Percentiles rank a stretch among this genome's conserved stretches.
Evolutionary conservation across 2,113 vertebrate species (phyloP).

Genomic region (Porphyrio hochstetteri): DNA sequence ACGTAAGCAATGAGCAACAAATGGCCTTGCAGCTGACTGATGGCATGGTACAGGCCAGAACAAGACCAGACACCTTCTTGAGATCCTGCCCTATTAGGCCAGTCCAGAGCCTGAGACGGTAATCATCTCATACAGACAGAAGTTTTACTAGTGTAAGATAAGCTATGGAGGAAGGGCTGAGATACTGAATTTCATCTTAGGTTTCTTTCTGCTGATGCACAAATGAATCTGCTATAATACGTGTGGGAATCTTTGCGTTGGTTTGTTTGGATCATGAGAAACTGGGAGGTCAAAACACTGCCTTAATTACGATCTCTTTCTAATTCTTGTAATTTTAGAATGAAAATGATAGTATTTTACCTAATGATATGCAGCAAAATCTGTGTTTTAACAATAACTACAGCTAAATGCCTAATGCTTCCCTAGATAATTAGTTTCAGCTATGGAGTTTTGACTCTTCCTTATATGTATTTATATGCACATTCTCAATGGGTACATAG

Average conservation of each 20-base stretch:
- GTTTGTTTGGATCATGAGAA: neutral
- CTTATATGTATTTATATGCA: neutral
- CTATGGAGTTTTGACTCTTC: neutral
- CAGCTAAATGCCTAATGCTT: neutral
- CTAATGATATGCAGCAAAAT: neutral
- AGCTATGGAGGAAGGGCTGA: neutral
- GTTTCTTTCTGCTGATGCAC: neutral
- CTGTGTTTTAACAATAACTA: neutral
- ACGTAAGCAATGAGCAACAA: neutral
- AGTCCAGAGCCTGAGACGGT: neutral
- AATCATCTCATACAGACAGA: neutral
- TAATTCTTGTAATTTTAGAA: neutral
- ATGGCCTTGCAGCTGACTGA: neutral
- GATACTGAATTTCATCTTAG: neutral
- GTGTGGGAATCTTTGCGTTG: fast-evolving
- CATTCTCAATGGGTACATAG: neutral
- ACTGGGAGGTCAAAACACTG: neutral
- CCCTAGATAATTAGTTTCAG: neutral
- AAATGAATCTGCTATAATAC: neutral
- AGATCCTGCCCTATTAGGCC: neutral
- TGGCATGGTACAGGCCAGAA: neutral
- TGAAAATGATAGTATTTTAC: neutral
- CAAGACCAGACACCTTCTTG: neutral
- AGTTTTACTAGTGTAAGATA: neutral
- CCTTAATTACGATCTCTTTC: neutral